phyloP scores from a whole-genome alignment of 2,888 invertebrate species.

The Lottia gigantea region DNA sequence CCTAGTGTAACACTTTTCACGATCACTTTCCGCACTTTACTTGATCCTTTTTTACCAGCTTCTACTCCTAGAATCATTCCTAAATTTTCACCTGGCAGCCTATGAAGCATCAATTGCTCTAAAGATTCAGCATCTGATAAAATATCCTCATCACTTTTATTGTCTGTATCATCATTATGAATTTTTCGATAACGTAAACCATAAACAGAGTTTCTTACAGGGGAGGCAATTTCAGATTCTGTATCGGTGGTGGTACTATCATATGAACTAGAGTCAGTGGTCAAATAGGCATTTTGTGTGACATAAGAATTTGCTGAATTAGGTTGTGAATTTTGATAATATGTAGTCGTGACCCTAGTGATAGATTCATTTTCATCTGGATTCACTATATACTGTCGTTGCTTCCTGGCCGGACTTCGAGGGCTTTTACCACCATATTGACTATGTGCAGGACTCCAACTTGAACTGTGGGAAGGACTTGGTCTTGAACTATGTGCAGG shows the following conservation, averaged over 20 bases:
- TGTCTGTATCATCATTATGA: neutral
- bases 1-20: conserved; percentile 71
- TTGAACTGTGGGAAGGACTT: too few relatives aligned
- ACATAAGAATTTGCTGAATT: neutral
- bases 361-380: neutral
- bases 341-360: neutral
- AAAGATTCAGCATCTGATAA: neutral
- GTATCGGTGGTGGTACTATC: neutral
- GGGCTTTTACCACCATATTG: neutral
- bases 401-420: conserved; percentile 15
- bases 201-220: neutral
- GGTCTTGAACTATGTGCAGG: too few relatives aligned
- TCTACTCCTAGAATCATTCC: conserved; percentile 93
- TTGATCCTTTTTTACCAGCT: conserved; percentile 85
- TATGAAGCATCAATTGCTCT: conserved; percentile 80
- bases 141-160: conserved; percentile 1
- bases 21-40: conserved; percentile 83
- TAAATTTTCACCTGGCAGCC: conserved; percentile 88
- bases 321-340: neutral
- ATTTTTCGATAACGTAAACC: conserved; percentile 1
- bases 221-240: conserved; percentile 5
- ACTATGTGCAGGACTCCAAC: too few relatives aligned
- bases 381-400: conserved; percentile 7
- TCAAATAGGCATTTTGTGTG: neutral
- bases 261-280: neutral